Base-by-base conservation (phyloP, 2,797 vertebrate species). In the Acipenser transmontanus region DNA sequence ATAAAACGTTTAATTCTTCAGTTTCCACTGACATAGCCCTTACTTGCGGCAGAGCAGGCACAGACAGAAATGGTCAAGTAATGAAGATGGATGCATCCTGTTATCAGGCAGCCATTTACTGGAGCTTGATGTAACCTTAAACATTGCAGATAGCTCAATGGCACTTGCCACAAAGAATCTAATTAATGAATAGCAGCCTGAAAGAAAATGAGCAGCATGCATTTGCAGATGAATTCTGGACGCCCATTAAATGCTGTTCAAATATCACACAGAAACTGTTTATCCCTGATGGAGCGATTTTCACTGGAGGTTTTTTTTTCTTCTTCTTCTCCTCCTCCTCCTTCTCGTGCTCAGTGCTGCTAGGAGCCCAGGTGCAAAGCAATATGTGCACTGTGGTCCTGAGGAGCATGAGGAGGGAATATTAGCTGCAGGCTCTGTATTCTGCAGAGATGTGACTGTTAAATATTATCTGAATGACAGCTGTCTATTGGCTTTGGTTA, bases 21-120 rank as follows among this genome's bases (percentile, higher is more conserved):
- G 85, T 91, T 92, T 86, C 87, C 86, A 83, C 79, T 88, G 87
- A 91, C 92, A 91, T 74, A 84, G 88, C 87, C 81, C 82, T 89
- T 87, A 81, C 80, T 91, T 82, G 90, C 91, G 87, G 88, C 89
- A 86, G 87, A 91, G 89, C 87, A 79, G 83, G 90, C 85, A 88
- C 78, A 83, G 93, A 93, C 92, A 92, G 90, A 90, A 91, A 89
- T 84, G 88, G 87, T 87, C 85, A 81, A 88, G 87, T 96, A 97
- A 98, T 95, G 95, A 96, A 98, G 96, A 98, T 91, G 89, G 95
- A 98, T 96, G 93, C 83, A 76, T 91, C 89, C 91, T 90, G 91
- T 95, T 97, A 98, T 97, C 96, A 95, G 91, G 81, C 88, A 91
- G 88, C 92, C 93, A 91, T 95, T 96, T 96, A 94, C 92, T 88